Conservation (phyloP, 2,113 vertebrate species). For the Vulpes lagopus region DNA sequence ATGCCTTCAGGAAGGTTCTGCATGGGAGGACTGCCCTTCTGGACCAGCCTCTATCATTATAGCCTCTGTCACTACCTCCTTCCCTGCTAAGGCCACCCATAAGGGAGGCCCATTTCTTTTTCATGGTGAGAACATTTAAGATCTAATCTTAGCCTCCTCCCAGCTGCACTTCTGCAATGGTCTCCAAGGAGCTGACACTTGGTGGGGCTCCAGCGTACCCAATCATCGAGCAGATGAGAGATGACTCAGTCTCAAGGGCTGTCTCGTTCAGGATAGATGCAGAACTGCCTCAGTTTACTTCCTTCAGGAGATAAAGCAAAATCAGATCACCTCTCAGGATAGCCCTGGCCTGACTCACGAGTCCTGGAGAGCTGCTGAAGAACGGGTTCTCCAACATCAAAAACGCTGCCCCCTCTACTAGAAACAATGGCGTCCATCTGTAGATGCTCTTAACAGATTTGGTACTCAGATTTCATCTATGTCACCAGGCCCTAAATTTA, state of each 20-base stretch:
- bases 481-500: not conserved
- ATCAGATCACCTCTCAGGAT: not conserved
- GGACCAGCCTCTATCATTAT: not conserved
- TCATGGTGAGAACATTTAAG: not conserved
- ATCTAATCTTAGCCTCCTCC: not conserved
- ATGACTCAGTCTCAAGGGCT: not conserved
- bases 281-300: not conserved
- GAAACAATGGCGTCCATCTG: not conserved
- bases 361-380: not conserved
- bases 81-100: not conserved
- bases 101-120: not conserved
- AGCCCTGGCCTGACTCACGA: not conserved
- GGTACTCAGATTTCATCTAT: not conserved
- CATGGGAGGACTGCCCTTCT: not conserved
- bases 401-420: not conserved
- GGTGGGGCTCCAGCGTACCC: not conserved
- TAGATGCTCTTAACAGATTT: too few species aligned
- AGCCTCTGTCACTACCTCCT: not conserved
- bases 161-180: not conserved
- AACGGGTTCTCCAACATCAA: not conserved
- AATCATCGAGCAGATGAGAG: fast-evolving
- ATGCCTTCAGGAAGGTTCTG: not conserved
- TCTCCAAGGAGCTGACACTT: not conserved
- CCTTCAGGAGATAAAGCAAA: not conserved
- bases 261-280: not conserved